A percentile compares a stretch with the other conserved stretches of the same genome.
Evolutionary conservation across 2,113 vertebrate species (phyloP).

Genomic region (Odocoileus virginianus): DNA sequence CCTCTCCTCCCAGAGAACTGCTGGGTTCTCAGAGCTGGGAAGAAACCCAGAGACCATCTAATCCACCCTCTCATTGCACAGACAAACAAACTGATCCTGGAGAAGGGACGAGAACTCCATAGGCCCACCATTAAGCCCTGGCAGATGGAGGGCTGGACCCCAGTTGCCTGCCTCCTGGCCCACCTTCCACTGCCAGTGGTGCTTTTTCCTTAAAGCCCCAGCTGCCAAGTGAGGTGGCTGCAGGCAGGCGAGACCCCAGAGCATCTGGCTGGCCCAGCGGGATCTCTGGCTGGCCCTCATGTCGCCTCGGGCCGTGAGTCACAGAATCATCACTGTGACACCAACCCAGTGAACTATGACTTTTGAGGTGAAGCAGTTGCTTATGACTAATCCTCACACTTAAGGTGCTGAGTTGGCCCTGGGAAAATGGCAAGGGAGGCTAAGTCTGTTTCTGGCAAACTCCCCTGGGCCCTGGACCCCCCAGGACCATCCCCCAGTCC

Average conservation of each 20-base stretch:
- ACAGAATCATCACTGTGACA: neutral
- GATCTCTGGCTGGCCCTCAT: neutral
- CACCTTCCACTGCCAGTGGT: neutral
- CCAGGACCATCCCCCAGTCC: rapidly evolving
- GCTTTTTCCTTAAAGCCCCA: neutral
- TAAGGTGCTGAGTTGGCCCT: neutral
- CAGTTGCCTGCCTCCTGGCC: neutral
- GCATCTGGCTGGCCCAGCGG: neutral
- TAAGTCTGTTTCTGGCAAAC: neutral
- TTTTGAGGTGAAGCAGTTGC: neutral
- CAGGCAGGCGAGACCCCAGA: neutral
- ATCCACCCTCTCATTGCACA: neutral
- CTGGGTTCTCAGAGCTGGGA: neutral
- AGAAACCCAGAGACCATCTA: neutral
- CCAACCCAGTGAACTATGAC: neutral
- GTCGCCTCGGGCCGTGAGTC: neutral
- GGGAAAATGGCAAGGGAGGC: neutral
- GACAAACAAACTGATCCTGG: neutral
- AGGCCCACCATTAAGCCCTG: rapidly evolving
- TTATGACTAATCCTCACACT: neutral
- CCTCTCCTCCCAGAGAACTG: neutral
- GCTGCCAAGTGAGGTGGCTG: neutral
- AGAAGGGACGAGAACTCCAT: neutral
- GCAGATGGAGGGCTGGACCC: neutral
- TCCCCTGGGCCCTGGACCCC: neutral